These are phyloP conservation scores for Oreochromis aureus DNA, from an alignment of 2,113 vertebrate species.

Conservation along the genomic window DNA sequence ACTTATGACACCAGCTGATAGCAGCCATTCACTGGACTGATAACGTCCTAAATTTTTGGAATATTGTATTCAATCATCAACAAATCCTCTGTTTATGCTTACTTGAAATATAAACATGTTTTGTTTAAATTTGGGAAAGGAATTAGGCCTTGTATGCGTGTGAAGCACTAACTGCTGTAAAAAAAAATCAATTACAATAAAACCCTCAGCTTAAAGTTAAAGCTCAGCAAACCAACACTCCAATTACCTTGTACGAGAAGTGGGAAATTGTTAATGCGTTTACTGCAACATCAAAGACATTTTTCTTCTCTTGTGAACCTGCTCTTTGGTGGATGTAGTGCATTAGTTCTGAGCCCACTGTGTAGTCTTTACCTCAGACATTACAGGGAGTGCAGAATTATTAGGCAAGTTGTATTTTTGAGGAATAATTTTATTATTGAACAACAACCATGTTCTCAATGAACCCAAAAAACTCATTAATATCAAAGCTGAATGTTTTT, in stretches of 20 bases:
- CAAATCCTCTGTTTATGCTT: not conserved
- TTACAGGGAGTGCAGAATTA: not conserved
- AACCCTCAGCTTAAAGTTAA: slow-evolving; percentile 19
- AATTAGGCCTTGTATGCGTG: not conserved
- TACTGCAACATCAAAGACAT: slow-evolving; percentile 12
- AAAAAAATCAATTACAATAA: slow-evolving; percentile 23
- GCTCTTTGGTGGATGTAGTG: not conserved
- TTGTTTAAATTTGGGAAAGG: not conserved
- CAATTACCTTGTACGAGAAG: slow-evolving; percentile 11
- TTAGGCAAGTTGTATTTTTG: too few species aligned
- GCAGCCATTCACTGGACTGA: not conserved
- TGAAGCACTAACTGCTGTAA: not conserved
- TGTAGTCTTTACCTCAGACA: not conserved
- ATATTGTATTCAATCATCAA: not conserved
- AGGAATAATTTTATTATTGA: too few species aligned
- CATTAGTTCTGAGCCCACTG: not conserved
- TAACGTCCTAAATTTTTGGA: not conserved
- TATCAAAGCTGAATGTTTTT: too few species aligned
- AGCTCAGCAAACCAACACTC: slow-evolving; percentile 4
- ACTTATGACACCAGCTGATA: not conserved
- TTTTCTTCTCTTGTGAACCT: not conserved
- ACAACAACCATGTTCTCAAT: too few species aligned
- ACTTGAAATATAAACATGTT: not conserved
- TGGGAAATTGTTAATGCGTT: slow-evolving; percentile 7
- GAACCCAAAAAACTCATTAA: too few species aligned